Evolutionary conservation across 2,888 invertebrate genomes (phyloP).

Genomic region (Torymus auratus): DNA sequence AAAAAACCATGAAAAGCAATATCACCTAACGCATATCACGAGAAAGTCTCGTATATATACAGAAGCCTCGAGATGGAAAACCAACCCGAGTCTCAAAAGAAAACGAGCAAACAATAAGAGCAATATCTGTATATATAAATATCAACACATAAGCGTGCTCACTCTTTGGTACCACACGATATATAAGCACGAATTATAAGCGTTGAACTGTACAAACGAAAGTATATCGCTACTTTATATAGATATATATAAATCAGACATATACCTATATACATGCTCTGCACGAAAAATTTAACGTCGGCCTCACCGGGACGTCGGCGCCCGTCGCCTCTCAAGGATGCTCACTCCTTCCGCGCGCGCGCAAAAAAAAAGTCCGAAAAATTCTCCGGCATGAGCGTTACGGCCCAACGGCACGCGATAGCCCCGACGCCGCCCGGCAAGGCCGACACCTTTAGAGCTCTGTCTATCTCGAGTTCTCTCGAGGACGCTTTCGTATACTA

Average conservation of each 20-base stretch:
- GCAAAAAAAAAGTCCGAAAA: not conserved
- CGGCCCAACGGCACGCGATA: conserved; percentile 24
- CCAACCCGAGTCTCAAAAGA: not conserved
- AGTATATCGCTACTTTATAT: not conserved
- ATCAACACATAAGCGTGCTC: conserved; percentile 29
- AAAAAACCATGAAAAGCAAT: conserved; percentile 14
- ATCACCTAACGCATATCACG: conserved; percentile 24
- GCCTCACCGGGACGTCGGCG: not conserved
- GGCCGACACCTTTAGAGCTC: conserved; percentile 44
- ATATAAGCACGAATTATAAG: conserved; percentile 38
- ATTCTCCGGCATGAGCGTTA: not conserved
- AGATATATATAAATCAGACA: not conserved
- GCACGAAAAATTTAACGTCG: conserved; percentile 35
- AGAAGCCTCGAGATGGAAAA: no score
- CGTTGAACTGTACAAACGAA: conserved; percentile 23
- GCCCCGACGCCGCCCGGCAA: conserved; percentile 32
- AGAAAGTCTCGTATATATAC: not conserved
- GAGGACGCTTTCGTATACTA: conserved; percentile 10
- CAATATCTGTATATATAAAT: not conserved
- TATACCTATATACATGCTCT: conserved; percentile 29
- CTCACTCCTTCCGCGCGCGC: no score
- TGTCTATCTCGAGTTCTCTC: conserved; percentile 28
- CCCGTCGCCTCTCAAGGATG: not conserved
- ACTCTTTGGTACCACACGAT: conserved; percentile 45
- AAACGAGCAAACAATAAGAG: not conserved